These are phyloP conservation scores for Anagrus nilaparvatae DNA, from an alignment of 1,140 invertebrate species.

Conservation along the genomic window DNA sequence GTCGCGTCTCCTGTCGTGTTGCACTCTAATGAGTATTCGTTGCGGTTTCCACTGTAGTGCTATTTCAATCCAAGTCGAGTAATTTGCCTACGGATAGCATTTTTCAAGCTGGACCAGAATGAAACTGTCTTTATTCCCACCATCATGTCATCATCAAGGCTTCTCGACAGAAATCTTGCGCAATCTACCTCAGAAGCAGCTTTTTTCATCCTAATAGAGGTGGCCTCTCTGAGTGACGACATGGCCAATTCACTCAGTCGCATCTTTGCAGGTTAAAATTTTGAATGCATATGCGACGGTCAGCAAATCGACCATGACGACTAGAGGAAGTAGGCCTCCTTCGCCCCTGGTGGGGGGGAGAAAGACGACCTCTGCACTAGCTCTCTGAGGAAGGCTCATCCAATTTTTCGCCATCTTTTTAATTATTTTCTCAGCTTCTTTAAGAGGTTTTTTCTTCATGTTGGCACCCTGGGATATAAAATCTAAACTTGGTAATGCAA, in stretches of 20 bases:
- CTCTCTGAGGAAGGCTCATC: constrained; percentile 24
- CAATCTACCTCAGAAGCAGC: constrained; percentile 7
- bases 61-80: too few relatives aligned
- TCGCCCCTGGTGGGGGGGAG: constrained; percentile 18
- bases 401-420: constrained; percentile 21
- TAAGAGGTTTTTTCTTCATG: constrained; percentile 17
- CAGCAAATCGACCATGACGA: constrained; percentile 16
- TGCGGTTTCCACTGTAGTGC: too few relatives aligned
- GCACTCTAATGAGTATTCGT: too few relatives aligned
- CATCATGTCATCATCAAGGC: too few relatives aligned
- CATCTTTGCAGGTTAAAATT: constrained; percentile 20
- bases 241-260: constrained; percentile 16
- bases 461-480: constrained; percentile 23
- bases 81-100: too few relatives aligned
- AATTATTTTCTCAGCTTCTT: constrained; percentile 17
- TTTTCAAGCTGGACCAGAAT: too few relatives aligned
- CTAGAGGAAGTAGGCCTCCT: constrained; percentile 20
- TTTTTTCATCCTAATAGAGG: constrained; percentile 1
- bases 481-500: constrained; percentile 26
- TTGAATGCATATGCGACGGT: constrained; percentile 23
- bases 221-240: constrained; percentile 7
- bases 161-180: constrained; percentile 18
- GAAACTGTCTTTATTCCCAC: too few relatives aligned
- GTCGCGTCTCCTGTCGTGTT: too few relatives aligned
- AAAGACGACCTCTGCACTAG: constrained; percentile 22